A percentile compares a stretch with the other conserved stretches of the same genome.
Conservation (phyloP, 30 jellyfish, hydroid and myxozoan genomes). For the Chironex yamaguchii region DNA sequence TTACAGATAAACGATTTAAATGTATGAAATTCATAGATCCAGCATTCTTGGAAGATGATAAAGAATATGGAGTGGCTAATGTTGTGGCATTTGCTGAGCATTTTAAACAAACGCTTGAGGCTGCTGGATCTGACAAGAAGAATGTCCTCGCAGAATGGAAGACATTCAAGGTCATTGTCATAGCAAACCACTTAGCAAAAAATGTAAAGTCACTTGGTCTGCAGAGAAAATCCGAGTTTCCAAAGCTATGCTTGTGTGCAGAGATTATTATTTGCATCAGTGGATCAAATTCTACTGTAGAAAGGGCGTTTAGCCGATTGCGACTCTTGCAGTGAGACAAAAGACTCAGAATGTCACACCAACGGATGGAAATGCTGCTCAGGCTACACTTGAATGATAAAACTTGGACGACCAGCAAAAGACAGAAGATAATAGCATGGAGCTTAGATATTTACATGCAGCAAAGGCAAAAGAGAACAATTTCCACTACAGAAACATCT, state of each 20-base stretch:
- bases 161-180: conserved; percentile 5
- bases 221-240: conserved; percentile 1
- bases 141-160: conserved; percentile 2
- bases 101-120: conserved; percentile 4
- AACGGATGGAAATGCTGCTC: conserved; percentile 18
- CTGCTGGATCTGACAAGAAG: not conserved
- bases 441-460: too few species aligned
- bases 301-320: conserved; percentile 41
- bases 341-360: conserved; percentile 4
- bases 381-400: conserved; percentile 16
- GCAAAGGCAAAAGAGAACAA: too few species aligned
- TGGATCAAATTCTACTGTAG: conserved; percentile 48
- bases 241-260: conserved; percentile 24
- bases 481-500: too few species aligned
- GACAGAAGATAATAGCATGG: too few species aligned
- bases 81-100: not conserved
- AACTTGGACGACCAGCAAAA: conserved; percentile 4
- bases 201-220: not conserved
- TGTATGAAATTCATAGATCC: conserved; percentile 1
- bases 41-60: conserved; percentile 18
- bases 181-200: not conserved
- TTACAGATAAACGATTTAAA: not conserved
- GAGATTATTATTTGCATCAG: conserved; percentile 13
- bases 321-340: not conserved
- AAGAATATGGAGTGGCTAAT: not conserved